Evolutionary conservation across 2,113 vertebrate genomes (phyloP).

Genomic region (Gasterosteus aculeatus): DNA sequence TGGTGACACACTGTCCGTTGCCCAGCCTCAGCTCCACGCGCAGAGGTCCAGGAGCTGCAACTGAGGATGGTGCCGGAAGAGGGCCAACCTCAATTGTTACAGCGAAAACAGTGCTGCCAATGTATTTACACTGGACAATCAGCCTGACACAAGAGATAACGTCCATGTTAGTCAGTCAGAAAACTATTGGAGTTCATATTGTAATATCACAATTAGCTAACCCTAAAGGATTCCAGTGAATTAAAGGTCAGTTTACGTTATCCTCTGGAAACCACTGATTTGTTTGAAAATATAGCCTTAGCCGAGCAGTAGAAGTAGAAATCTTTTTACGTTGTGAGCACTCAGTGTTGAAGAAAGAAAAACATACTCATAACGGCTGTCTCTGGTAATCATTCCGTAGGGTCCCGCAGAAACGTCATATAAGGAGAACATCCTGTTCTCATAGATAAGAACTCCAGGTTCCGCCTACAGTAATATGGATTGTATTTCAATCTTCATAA

Average conservation of each 20-base stretch:
- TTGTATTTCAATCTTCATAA: slow-evolving; percentile 3
- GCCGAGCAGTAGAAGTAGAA: background rate
- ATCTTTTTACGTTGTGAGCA: background rate
- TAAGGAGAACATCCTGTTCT: slow-evolving; percentile 69
- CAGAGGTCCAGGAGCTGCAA: slow-evolving; percentile 66
- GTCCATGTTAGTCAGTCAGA: background rate
- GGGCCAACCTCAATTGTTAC: slow-evolving; percentile 53
- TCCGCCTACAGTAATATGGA: slow-evolving; percentile 59
- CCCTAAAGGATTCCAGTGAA: background rate
- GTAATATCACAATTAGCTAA: background rate
- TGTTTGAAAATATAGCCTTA: background rate
- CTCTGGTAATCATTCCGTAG: slow-evolving; percentile 72
- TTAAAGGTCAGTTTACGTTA: background rate
- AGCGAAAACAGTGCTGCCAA: slow-evolving; percentile 47
- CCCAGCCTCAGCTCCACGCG: slow-evolving; percentile 72
- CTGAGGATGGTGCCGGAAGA: slow-evolving; percentile 43
- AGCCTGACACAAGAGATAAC: slow-evolving; percentile 45
- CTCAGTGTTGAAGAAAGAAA: slow-evolving; percentile 6
- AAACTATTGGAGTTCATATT: background rate
- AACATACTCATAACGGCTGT: slow-evolving; percentile 69
- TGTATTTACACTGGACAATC: slow-evolving; percentile 73
- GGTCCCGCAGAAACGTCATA: slow-evolving; percentile 66
- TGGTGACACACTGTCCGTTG: slow-evolving; percentile 56
- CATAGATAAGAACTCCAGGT: slow-evolving; percentile 64
- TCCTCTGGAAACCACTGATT: background rate